Conservation (phyloP, 1,140 invertebrate species). For the Drosophila sp. region DNA sequence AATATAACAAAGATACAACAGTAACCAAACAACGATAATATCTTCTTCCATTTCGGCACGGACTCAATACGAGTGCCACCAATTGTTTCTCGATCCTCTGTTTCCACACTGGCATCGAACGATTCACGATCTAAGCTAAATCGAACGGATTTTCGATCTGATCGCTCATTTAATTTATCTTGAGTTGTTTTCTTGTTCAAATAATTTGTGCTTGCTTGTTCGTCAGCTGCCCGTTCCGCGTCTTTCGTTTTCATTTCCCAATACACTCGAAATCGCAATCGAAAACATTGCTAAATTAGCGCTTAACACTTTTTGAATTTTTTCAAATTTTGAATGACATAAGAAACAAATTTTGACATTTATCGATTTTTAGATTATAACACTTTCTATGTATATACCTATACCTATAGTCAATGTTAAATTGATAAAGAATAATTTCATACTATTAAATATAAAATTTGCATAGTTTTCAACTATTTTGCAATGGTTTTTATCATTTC, state of each 20-base stretch:
- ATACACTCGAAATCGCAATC: neutral
- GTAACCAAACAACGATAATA: neutral
- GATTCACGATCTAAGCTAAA: neutral
- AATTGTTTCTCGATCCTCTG: neutral
- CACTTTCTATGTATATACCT: too few species aligned
- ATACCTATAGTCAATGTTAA: too few species aligned
- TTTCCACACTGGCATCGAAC: neutral
- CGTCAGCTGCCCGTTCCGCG: too few species aligned
- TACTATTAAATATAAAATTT: too few species aligned
- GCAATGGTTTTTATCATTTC: too few species aligned
- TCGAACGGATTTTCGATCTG: neutral
- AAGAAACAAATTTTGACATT: too few species aligned
- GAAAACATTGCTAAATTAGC: neutral
- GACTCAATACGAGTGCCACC: neutral
- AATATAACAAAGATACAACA: neutral
- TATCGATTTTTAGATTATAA: too few species aligned
- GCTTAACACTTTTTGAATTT: neutral
- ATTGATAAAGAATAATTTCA: too few species aligned
- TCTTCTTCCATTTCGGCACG: neutral
- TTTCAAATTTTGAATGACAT: neutral
- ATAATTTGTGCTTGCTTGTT: neutral
- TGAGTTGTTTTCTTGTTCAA: neutral
- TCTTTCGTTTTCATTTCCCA: neutral
- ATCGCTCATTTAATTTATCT: neutral
- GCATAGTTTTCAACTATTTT: too few species aligned